A percentile compares a stretch with the other conserved stretches of the same genome.
These are phyloP conservation scores for Leptinotarsa defecta DNA, from an alignment of 1,140 invertebrate species.

Conservation along the genomic window DNA sequence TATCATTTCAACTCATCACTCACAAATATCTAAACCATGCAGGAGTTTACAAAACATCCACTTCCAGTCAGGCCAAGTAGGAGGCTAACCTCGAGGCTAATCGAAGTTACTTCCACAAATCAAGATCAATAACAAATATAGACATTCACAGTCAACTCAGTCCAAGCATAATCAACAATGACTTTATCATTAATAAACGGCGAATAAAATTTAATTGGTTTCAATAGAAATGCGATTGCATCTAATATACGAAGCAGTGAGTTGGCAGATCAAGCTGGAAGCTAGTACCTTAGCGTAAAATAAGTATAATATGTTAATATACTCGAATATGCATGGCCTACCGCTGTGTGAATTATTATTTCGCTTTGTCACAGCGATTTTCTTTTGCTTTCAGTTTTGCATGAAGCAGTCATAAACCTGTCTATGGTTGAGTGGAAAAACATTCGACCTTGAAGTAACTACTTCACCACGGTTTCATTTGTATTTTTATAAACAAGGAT, in stretches of 20 bases:
- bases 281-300: not conserved
- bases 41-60: too few relatives aligned
- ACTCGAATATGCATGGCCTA: slow-evolving; percentile 5
- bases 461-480: not conserved
- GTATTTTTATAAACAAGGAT: not conserved
- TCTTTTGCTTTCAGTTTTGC: not conserved
- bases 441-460: not conserved
- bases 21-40: too few relatives aligned
- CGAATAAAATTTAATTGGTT: not conserved
- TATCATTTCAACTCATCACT: too few relatives aligned
- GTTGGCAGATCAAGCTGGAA: not conserved
- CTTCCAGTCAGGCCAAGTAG: too few relatives aligned
- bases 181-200: not conserved
- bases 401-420: not conserved
- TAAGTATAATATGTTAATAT: slow-evolving; percentile 7
- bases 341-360: not conserved
- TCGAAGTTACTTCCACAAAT: too few relatives aligned
- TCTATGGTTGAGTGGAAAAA: not conserved
- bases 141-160: too few relatives aligned
- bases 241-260: not conserved
- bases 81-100: too few relatives aligned
- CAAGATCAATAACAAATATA: too few relatives aligned
- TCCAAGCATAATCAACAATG: too few relatives aligned
- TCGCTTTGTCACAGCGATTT: slow-evolving; percentile 2
- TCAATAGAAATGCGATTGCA: not conserved